Evolutionary conservation across 2,113 vertebrate genomes (phyloP).

Genomic region (Syngnathus scovelli): DNA sequence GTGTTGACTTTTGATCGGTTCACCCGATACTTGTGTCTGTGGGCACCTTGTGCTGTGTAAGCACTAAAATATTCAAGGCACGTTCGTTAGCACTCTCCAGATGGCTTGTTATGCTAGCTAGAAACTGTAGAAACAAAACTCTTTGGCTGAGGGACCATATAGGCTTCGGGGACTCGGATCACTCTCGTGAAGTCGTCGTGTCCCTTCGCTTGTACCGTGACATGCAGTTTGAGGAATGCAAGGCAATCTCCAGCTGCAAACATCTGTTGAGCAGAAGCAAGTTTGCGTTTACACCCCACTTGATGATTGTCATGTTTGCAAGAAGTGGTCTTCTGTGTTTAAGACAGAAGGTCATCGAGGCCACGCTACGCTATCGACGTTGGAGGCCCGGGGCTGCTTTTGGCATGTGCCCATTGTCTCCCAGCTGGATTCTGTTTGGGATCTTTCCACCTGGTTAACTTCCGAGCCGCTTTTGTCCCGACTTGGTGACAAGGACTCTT

Average conservation of each 20-base stretch:
- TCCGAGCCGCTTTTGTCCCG: slow-evolving; percentile 57
- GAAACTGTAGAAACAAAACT: slow-evolving; percentile 51
- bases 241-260: slow-evolving; percentile 22
- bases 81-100: slow-evolving; percentile 52
- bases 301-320: slow-evolving; percentile 7
- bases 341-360: slow-evolving; percentile 10
- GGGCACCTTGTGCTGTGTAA: slow-evolving; percentile 49
- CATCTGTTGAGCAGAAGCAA: slow-evolving; percentile 23
- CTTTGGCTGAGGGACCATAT: slow-evolving; percentile 24
- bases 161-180: slow-evolving; percentile 27
- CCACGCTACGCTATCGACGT: slow-evolving; percentile 20
- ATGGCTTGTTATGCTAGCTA: slow-evolving; percentile 38
- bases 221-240: slow-evolving; percentile 18
- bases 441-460: slow-evolving; percentile 68
- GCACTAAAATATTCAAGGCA: slow-evolving; percentile 60
- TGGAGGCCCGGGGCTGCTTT: neutral
- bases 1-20: slow-evolving; percentile 26
- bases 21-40: slow-evolving; percentile 49
- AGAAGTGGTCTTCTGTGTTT: neutral
- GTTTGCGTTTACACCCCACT: neutral
- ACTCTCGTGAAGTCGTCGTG: slow-evolving; percentile 35
- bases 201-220: slow-evolving; percentile 30
- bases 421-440: slow-evolving; percentile 69
- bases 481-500: slow-evolving; percentile 45
- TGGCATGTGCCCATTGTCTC: slow-evolving; percentile 35